phyloP scores from a whole-genome alignment of 2,113 vertebrate species.

The Copsychus sechellarum region DNA sequence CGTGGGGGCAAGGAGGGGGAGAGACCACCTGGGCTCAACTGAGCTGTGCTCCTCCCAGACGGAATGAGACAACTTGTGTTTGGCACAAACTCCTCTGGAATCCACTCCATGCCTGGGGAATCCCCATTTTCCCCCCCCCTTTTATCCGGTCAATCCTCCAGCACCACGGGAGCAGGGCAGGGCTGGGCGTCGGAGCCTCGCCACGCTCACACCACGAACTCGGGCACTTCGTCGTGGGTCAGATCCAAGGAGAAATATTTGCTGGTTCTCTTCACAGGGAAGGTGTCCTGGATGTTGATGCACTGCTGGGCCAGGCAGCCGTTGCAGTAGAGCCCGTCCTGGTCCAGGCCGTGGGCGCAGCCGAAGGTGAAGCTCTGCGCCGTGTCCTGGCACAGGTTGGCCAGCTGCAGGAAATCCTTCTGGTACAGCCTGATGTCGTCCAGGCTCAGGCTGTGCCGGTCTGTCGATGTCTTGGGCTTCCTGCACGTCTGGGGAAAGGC shows the following conservation, averaged over 20 bases:
- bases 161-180: background rate
- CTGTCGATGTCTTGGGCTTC: constrained; percentile 90
- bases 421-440: constrained; percentile 95
- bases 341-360: constrained; percentile 86
- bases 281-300: constrained; percentile 80
- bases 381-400: constrained; percentile 92
- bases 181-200: background rate
- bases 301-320: constrained; percentile 88
- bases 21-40: background rate
- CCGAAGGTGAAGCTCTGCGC: constrained; percentile 98
- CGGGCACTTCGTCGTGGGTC: constrained; percentile 90
- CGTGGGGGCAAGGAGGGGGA: background rate
- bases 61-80: background rate
- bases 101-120: background rate
- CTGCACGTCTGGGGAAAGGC: constrained; percentile 78
- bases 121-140: background rate
- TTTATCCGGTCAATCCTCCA: background rate
- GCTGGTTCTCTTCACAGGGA: constrained; percentile 94
- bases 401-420: constrained; percentile 90
- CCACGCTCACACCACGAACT: constrained; percentile 90
- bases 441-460: constrained; percentile 95
- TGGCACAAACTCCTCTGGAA: background rate
- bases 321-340: constrained; percentile 82
- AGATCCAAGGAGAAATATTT: constrained; percentile 98
- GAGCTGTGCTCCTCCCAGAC: background rate